Percentiles rank a stretch among this genome's conserved stretches.
phyloP scores from a whole-genome alignment of 2,888 invertebrate species.

The Spatulosminthurus flaviceps region DNA sequence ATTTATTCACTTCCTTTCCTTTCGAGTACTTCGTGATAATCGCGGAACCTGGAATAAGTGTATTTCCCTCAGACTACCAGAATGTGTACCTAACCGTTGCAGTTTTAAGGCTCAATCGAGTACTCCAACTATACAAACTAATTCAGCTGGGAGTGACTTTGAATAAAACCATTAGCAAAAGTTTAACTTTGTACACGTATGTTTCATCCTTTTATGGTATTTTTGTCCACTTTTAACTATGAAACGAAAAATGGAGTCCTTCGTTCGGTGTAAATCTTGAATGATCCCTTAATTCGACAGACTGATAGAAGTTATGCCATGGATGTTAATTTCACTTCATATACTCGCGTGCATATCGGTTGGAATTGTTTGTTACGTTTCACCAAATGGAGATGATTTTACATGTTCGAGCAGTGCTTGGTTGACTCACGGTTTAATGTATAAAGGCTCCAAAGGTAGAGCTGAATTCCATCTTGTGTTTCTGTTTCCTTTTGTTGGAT shows the following conservation, averaged over 20 bases:
- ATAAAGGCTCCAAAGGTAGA: neutral
- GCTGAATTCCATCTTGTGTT: neutral
- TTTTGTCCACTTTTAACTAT: neutral
- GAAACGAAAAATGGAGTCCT: too few relatives aligned
- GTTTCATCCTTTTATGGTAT: neutral
- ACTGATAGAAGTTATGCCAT: constrained; percentile 58
- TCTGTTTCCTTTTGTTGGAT: too few relatives aligned
- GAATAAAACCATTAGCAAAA: constrained; percentile 54
- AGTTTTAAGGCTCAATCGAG: constrained; percentile 53
- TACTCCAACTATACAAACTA: constrained; percentile 56
- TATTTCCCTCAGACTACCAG: neutral
- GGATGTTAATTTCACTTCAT: constrained; percentile 57
- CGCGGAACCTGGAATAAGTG: neutral
- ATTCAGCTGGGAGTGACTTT: constrained; percentile 49
- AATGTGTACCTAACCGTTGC: too few relatives aligned
- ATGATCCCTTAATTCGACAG: constrained; percentile 45
- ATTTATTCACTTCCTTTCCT: constrained; percentile 56
- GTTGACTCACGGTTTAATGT: constrained; percentile 53
- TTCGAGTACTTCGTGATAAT: constrained; percentile 48
- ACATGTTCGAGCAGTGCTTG: constrained; percentile 50
- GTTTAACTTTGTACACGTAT: constrained; percentile 59
- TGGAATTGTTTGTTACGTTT: constrained; percentile 47
- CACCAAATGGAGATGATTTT: constrained; percentile 43
- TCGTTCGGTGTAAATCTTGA: too few relatives aligned
- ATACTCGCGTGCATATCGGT: constrained; percentile 52